Base-by-base conservation (phyloP, 2,888 invertebrate species). In the Philonicus albiceps region DNA sequence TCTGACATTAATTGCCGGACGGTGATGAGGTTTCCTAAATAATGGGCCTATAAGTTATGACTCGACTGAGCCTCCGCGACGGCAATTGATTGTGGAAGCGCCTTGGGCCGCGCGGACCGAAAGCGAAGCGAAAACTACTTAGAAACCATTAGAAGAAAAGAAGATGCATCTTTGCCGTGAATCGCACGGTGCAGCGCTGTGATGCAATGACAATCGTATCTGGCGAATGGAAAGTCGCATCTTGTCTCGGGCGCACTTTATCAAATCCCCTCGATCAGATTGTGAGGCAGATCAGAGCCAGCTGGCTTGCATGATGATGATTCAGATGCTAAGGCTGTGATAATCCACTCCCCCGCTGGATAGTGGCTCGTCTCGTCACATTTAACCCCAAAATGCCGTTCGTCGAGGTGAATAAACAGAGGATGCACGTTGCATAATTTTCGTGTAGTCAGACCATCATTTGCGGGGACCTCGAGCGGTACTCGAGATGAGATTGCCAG, bases 371-470 rank as follows among this genome's bases (percentile, higher is more conserved):
- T 85, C 43, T 72, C 40, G 49, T 85, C 85, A 85, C 85, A 74
- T 85, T 85, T 85, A 85, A 85, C 85, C 85, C 74, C 74, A 74
- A 85, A 73, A 73, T 43, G 74, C 16, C 27, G 49, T 85, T 34
- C 73, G 40, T 22, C 31, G 72, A 43, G 43, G 85, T 73, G 72
- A 72, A 73, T 30, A 73, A 85, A 73, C 43, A 43, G 72, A 83
- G 22, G 64, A 73, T 73, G 73, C 13, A 5, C 73, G 72, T 85
- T 85, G 85, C 85, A 85, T 85, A 85, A 85, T 74, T 83, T 83
- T 83, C 83, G 64, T 83, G 83, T 72, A 83, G 64, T 64, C 83
- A 72, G 22, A 34, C 64, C 64, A 83, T 83, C 83, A 80, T 53
- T 83, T 72, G 37, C 55, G 64, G 31, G 19, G 49, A 64, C 16